These are phyloP conservation scores for Trichogramma evanescens DNA, from an alignment of 2,888 invertebrate species.

Conservation along the genomic window DNA sequence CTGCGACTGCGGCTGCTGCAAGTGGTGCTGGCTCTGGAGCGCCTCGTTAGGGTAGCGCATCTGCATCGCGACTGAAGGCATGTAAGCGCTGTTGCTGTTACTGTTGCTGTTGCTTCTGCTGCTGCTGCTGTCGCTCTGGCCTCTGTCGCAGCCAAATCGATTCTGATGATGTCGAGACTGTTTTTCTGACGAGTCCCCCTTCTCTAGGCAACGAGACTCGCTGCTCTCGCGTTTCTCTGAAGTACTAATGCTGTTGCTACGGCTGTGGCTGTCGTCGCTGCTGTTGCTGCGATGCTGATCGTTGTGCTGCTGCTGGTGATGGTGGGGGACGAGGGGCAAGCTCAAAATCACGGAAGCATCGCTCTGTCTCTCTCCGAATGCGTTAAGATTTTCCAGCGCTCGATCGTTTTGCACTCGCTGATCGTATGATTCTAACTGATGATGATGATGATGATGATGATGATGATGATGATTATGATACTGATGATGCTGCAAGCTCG, in stretches of 20 bases:
- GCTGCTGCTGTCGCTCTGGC: constrained; percentile 19
- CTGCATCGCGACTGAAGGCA: too few relatives aligned
- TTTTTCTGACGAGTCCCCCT: constrained; percentile 18
- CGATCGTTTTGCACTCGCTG: constrained; percentile 1
- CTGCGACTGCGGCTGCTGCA: constrained; percentile 24
- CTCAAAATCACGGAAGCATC: constrained; percentile 4
- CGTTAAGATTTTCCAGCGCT: too few relatives aligned
- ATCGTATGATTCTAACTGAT: constrained; percentile 4
- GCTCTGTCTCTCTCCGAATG: too few relatives aligned
- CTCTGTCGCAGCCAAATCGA: neutral
- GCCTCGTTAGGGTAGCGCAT: neutral
- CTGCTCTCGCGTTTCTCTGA: constrained; percentile 12
- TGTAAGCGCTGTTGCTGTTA: constrained; percentile 20
- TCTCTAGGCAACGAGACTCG: constrained; percentile 4
- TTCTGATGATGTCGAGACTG: constrained; percentile 16
- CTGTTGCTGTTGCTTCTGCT: constrained; percentile 20
- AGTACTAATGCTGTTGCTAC: constrained; percentile 21
- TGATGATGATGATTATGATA: constrained; percentile 21
- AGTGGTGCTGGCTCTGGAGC: constrained; percentile 20
- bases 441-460: constrained; percentile 22
- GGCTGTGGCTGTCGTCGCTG: constrained; percentile 4
- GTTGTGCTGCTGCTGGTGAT: neutral
- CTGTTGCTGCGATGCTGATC: constrained; percentile 14
- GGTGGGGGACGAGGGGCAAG: constrained; percentile 9
- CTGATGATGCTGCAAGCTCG: constrained; percentile 8